Evolutionary conservation across 23 tunicate species (phyloP), one percentile per base, ranked within the genome.

Genomic region (Phallusia fumigata): DNA sequence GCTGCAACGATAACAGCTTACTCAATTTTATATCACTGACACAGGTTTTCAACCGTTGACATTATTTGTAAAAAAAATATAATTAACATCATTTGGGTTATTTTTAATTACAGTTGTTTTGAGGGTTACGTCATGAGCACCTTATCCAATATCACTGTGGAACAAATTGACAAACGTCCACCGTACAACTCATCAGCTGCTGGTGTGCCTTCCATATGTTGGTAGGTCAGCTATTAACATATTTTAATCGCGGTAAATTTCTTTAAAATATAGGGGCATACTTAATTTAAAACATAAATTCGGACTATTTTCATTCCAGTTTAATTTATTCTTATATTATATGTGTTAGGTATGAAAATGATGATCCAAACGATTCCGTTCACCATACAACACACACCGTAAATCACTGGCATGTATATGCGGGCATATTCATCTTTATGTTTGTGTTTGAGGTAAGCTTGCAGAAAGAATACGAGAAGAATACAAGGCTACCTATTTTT

Each of bases 121-220:
- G 50, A 65, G 19, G 82, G 82, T 1, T 84, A 77, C 77, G 76
- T 84, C 12, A 77, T 76, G 28, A 74, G 74, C 19, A 84, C 88
- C 31, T 31, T 84, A 75, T 32, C 77, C 35, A 53, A 36, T 64
- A 84, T 84, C 30, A n/a, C 82, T 6, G 88, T 84, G 51, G 75
- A 33, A 19, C 75, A 32, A 53, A 78, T 84, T 22, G 82, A 84
- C 65, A 80, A 64, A 0, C 75, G 53, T 18, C 52, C 82, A 35
- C 88, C 88, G 19, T 84, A 84, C 74, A 77, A 84, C 76, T 13
- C 88, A n/a, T 84, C 88, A 24, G 50, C 18, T 32, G 74, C 88
- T 0, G 88, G 82, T 3, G 64, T 84, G n/a, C 88, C 88, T 36
- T 50, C 53, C 3, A 28, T 18, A 0, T 84, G 88, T 53, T 84